Evolutionary conservation across 2,797 vertebrate species (phyloP).

Genomic region (Prionace glauca): DNA sequence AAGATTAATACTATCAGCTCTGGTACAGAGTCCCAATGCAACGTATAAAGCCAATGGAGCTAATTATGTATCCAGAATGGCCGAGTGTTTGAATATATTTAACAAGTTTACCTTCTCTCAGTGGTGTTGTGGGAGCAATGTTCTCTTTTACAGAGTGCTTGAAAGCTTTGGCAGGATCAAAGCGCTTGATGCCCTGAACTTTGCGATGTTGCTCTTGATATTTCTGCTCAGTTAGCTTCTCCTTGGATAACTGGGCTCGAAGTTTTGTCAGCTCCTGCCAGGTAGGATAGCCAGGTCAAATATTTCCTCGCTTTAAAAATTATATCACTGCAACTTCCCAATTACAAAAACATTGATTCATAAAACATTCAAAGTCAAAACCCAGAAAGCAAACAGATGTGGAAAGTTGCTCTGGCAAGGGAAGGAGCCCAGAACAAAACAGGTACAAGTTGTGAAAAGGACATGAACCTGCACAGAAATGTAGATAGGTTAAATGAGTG

Average conservation of each 20-base stretch:
- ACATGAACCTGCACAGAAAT: too few species aligned
- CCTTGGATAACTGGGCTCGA: slow-evolving; percentile 61
- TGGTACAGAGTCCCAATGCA: not conserved
- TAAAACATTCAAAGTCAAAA: not conserved
- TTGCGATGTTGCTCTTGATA: slow-evolving; percentile 67
- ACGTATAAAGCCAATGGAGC: not conserved
- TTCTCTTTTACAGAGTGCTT: slow-evolving; percentile 81
- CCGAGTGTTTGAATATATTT: not conserved
- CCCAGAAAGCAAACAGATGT: not conserved
- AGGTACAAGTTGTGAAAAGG: too few species aligned
- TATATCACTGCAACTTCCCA: not conserved
- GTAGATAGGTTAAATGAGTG: too few species aligned
- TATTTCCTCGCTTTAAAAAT: not conserved
- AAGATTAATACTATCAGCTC: not conserved
- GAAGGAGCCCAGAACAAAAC: not conserved
- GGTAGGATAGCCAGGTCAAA: not conserved
- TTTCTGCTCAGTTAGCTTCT: slow-evolving; percentile 53
- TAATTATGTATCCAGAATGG: not conserved
- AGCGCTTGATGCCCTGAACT: slow-evolving; percentile 56
- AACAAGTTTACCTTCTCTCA: slow-evolving; percentile 66
- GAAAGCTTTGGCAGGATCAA: slow-evolving; percentile 86
- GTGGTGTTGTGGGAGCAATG: slow-evolving; percentile 55
- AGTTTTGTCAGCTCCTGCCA: slow-evolving; percentile 77
- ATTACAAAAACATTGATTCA: not conserved
- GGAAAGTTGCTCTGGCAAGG: not conserved